Base-by-base conservation (phyloP, 2,797 vertebrate genomes). In the Melanotaenia boesemani region DNA sequence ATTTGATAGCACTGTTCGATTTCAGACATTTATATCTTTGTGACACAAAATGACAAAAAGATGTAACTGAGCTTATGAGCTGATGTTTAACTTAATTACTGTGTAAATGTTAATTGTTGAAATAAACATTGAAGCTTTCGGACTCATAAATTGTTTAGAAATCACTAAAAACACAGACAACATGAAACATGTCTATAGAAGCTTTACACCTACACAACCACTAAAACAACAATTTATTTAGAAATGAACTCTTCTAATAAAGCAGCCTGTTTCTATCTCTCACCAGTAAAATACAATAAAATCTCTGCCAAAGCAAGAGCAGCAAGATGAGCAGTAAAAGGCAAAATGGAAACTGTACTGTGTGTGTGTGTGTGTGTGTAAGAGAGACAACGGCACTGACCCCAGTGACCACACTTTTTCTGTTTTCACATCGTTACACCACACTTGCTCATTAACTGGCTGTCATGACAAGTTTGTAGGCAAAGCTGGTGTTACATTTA, bases 391-490 rank as follows among this genome's bases (percentile, higher is more conserved):
- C 26, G 20, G 8, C 46, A 48, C 44, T 60, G 79, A 82, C 81
- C 79, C 73, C 63, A 54, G 60, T 63, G 74, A 70, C 67, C 65
- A 71, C 65, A 41, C 36, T 69, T 52, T 61, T 72, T 80, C 52
- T 72, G 71, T 72, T 67, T 81, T 83, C 36, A 30, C 67, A 74
- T 77, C 56, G 6, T n/a, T 46, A 66, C 56, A 74, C 70, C 65
- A 76, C 52, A 66, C 58, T 63, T 59, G 46, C 79, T 82, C 62
- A 77, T 77, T 88, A 85, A 77, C 59, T 81, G 71, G 75, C 67
- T 65, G 78, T 63, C 61, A 63, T 75, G 72, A 61, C 62, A 80
- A 55, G 69, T 68, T 68, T 74, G 18, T 55, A 67, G 63, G 26
- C 41, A 68, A 52, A 77, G 26, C 24, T 56, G 24, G 65, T 71